These are phyloP conservation scores for Aphis gossypii DNA, from an alignment of 1,140 invertebrate species.

Conservation along the genomic window DNA sequence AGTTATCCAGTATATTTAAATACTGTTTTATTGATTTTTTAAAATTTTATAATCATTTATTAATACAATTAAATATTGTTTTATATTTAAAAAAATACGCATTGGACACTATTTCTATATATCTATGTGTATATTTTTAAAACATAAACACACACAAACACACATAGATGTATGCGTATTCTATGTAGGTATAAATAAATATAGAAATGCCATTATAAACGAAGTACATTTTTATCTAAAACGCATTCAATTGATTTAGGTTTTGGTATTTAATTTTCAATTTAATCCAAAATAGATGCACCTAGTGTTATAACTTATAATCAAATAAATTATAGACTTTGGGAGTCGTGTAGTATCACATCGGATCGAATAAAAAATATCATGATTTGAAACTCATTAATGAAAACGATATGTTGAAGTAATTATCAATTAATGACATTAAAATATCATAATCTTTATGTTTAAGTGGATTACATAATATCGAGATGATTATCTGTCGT, in stretches of 20 bases:
- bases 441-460: background rate
- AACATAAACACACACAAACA: background rate
- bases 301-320: background rate
- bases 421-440: background rate
- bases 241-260: background rate
- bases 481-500: background rate
- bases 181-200: background rate
- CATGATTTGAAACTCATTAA: background rate
- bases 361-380: background rate
- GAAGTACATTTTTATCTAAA: background rate
- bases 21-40: background rate
- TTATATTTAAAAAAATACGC: background rate
- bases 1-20: background rate
- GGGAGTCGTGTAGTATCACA: background rate
- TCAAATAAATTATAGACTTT: background rate
- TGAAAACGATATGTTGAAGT: background rate
- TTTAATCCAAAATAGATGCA: background rate
- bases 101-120: background rate
- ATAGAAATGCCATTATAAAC: background rate
- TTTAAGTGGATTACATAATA: background rate
- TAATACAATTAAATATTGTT: background rate
- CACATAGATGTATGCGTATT: background rate
- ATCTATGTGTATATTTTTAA: background rate
- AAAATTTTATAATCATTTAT: background rate
- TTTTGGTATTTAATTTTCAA: background rate